Evolutionary conservation across 2,888 invertebrate species (phyloP).

Genomic region (Spilarctia lutea): DNA sequence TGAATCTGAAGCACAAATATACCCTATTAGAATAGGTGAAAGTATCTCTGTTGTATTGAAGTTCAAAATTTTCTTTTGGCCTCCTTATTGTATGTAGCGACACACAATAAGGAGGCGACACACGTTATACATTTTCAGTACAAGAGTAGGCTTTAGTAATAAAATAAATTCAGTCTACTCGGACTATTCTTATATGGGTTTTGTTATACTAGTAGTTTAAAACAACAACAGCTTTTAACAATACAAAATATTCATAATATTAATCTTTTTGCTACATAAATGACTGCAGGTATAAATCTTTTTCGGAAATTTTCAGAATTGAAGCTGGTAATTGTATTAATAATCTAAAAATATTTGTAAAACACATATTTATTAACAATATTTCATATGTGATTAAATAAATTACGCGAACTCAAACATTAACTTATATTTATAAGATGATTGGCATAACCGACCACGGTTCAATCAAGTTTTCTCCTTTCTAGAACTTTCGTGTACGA

Average conservation of each 20-base stretch:
- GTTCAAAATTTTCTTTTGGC: neutral
- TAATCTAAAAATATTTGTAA: too few species aligned
- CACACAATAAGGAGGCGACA: too few species aligned
- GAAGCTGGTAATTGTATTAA: neutral
- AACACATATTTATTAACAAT: too few species aligned
- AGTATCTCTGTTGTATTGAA: neutral
- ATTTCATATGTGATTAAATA: neutral
- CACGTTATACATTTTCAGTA: too few species aligned
- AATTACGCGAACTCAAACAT: neutral
- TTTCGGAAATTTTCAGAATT: neutral
- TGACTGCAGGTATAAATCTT: too few species aligned
- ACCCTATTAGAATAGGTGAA: neutral
- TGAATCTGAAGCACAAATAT: too few species aligned
- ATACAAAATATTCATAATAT: too few species aligned
- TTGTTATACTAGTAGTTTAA: too few species aligned
- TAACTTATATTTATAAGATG: neutral
- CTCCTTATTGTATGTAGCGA: too few species aligned
- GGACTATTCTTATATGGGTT: too few species aligned
- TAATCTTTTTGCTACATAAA: neutral
- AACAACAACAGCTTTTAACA: neutral
- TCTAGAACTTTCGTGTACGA: constrained; percentile 54
- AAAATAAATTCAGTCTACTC: too few species aligned
- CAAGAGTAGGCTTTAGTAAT: too few species aligned
- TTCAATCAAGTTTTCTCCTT: constrained; percentile 53
- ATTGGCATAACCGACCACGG: constrained; percentile 23